Evolutionary conservation across 2,797 vertebrate genomes (phyloP).

Genomic region (Platyrinchus mystaceus): DNA sequence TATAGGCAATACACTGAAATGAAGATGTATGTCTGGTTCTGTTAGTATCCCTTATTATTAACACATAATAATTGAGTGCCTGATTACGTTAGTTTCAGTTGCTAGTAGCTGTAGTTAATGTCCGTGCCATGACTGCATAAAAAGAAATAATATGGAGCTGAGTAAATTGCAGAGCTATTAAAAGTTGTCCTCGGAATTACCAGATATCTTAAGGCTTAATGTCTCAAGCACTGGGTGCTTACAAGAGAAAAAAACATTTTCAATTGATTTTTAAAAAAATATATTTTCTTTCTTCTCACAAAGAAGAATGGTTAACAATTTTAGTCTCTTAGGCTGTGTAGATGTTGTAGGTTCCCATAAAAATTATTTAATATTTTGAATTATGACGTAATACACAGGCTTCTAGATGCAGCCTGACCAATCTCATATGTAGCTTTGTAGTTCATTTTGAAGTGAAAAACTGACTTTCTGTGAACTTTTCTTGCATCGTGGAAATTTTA

Average conservation of each 20-base stretch:
- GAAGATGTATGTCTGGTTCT: not conserved
- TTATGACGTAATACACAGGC: not conserved
- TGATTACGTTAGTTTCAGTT: not conserved
- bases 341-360: not conserved
- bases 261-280: not conserved
- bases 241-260: not conserved
- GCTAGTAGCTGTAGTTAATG: not conserved
- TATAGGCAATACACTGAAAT: not conserved
- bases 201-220: not conserved
- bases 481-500: not conserved
- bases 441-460: not conserved
- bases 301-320: not conserved
- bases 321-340: not conserved
- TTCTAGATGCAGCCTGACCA: not conserved
- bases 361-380: not conserved
- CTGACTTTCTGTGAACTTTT: not conserved
- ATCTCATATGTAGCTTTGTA: not conserved
- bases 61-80: rapidly evolving
- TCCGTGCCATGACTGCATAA: not conserved
- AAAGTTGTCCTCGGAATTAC: not conserved
- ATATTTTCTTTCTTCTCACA: not conserved
- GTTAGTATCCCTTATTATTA: not conserved
- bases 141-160: not conserved
- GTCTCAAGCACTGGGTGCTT: not conserved
- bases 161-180: not conserved